Base-by-base conservation (phyloP, 37 sponge, comb jelly and placozoan species). In the Bolinopsis microptera region DNA sequence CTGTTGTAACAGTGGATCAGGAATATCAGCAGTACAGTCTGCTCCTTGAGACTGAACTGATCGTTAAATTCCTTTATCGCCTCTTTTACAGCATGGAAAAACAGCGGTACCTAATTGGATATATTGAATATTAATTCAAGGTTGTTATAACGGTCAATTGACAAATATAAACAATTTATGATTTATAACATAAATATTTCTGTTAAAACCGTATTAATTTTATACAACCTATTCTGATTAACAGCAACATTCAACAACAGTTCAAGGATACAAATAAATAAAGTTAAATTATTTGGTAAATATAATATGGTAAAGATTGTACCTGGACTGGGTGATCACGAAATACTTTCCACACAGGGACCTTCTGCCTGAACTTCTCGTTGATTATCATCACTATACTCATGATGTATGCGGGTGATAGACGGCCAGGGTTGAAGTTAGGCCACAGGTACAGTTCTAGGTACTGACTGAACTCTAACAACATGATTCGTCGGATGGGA, bases 371-470 rank as follows among this genome's bases (percentile, higher is more conserved):
- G 92, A 96, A 96, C 93, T 98, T 98, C 95, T 98, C 99, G 76
- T 98, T 98, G 33, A 98, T 95, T 95, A 98, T 96, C 67, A 97
- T 93, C 5, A 94, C 96, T 69, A 98, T 96, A 0, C 96, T 96
- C 95, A 98, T 96, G 69, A 98, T 31, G 93, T 96, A 94, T 21
- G 95, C 93, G 0, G 69, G 92, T 38, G 95, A 76, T 48, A 95
- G 95, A 38, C 83, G 34, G 9, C 83, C 95, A 21, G 95, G 94
- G 30, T 95, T 93, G 93, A 97, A 98, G 75, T 94, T 83, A 0
- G 96, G 97, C 99, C 99, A 98, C 41, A 98, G 94, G 88, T 96
- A 97, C 36, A 97, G 94, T 94, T 98, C 99, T 83, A 98, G 95
- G 92, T 98, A 98, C 92, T 98, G 99, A 88, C 97, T 97, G 69